phyloP scores from a whole-genome alignment of 2,888 invertebrate species.

The Anoplius nigerrimus region DNA sequence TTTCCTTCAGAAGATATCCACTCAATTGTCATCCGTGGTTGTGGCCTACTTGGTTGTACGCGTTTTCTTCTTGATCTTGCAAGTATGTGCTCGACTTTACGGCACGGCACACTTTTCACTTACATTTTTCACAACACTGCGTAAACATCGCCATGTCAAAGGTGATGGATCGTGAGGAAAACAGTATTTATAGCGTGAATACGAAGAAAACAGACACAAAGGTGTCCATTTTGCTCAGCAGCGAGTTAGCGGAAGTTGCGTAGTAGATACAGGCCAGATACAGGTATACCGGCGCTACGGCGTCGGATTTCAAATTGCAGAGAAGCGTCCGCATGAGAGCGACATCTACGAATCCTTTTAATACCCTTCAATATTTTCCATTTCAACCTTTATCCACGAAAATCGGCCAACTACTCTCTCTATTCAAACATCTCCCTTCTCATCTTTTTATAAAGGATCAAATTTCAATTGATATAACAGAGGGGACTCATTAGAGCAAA shows the following conservation, averaged over 20 bases:
- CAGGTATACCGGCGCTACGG: slow-evolving; percentile 58
- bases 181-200: slow-evolving; percentile 72
- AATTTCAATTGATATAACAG: background rate
- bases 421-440: background rate
- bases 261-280: slow-evolving; percentile 67
- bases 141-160: slow-evolving; percentile 64
- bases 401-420: too few species aligned
- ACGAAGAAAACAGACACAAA: slow-evolving; percentile 75
- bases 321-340: slow-evolving; percentile 42
- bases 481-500: background rate
- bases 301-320: slow-evolving; percentile 54
- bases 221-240: slow-evolving; percentile 75
- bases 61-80: slow-evolving; percentile 54
- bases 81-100: slow-evolving; percentile 38
- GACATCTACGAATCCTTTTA: slow-evolving; percentile 12
- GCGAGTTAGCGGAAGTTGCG: slow-evolving; percentile 73
- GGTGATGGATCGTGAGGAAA: slow-evolving; percentile 61
- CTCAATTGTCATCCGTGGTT: slow-evolving; percentile 73
- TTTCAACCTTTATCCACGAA: background rate
- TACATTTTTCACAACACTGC: slow-evolving; percentile 53
- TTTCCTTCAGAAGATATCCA: slow-evolving; percentile 56
- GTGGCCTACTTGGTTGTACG: slow-evolving; percentile 73
- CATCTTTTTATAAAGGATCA: background rate
- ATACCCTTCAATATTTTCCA: background rate
- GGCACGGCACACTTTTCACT: slow-evolving; percentile 54